Evolutionary conservation across 2,113 vertebrate genomes (phyloP).

Genomic region (rabbit (Oryctolagus cuniculus)): mOryCun1.1 NC_091440.1:93456501-93457000

Average conservation of each 20-base stretch:
- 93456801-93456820: background rate
- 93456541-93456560: background rate
- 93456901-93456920: background rate
- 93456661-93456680: background rate
- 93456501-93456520: background rate
- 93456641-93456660: background rate
- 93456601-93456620: background rate
- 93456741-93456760: background rate
- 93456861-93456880: background rate
- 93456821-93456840: background rate
- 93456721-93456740: accelerated
- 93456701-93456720: background rate
- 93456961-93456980: background rate
- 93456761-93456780: background rate
- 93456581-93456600: background rate
- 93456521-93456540: background rate
- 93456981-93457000: background rate
- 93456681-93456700: background rate
- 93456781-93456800: background rate
- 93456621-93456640: background rate
- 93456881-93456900: background rate
- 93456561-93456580: background rate
- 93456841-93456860: background rate
- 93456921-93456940: background rate
- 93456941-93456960: background rate